Evolutionary conservation across 2,797 vertebrate genomes (phyloP), one percentile per base, ranked within the genome.

Genomic region (Staurois parvus): DNA sequence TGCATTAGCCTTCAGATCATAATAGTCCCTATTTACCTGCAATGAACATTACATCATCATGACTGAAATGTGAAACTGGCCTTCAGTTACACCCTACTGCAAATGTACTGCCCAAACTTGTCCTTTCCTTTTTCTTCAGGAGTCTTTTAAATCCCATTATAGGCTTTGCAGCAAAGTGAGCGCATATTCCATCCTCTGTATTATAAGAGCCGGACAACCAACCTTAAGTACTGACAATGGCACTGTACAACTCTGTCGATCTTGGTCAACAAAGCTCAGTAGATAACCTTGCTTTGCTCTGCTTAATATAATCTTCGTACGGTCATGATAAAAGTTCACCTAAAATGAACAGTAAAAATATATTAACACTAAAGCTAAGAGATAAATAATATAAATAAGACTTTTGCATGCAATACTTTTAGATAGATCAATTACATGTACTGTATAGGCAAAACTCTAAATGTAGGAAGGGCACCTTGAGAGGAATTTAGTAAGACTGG

Each of bases 321-420:
- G 98, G 92, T 99, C 97, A 0, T 96, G 97, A 88, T 99, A 99
- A 93, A 99, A 99, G 92, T 99, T 99, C 59, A 99, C 97, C 98
- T 99, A 88, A 76, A 79, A 83, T 34, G 10, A 28, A 66, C 10
- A 11, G 19, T 52, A 4, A 52, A 5, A 52, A 52, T 17, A 52
- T 1, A 52, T 52, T 52, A 73, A 73, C 32, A 34, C 17, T 7
- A 70, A 34, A 34, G 21, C 0, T 19, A 30, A 42, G 10, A 42
- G 6, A 42, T 13, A 13, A 45, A 45, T 13, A 10, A 40, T 8
- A 12, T 45, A 13, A 45, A 45, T 45, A 45, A 45, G 13, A 45
- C 42, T 13, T 1, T 13, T 45, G 12, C 42, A 45, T 45, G 11
- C 11, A 45, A 12, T 45, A 45, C 42, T 13, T 45, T 11, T 12